Evolutionary conservation across 64 coral and sea anemone species (phyloP).

Genomic region (Anthopleura sola): DNA sequence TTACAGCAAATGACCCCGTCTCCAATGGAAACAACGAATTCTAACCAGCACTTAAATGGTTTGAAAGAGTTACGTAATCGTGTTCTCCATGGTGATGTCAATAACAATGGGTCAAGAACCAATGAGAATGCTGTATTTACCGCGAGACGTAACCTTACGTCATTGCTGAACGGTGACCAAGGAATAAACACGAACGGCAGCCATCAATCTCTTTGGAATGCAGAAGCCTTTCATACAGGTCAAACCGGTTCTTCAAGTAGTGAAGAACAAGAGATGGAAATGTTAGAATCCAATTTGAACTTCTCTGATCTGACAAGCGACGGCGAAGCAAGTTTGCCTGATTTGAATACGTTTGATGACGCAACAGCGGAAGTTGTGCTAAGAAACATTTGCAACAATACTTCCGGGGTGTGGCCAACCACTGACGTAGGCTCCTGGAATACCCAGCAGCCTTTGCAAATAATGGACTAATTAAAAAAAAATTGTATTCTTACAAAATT

Average conservation of each 20-base stretch:
- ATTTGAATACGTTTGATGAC: constrained; percentile 80
- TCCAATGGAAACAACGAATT: constrained; percentile 50
- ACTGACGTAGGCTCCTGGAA: constrained; percentile 43
- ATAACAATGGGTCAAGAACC: constrained; percentile 91
- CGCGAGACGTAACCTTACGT: constrained; percentile 76
- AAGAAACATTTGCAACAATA: constrained; percentile 96
- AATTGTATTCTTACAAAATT: neutral
- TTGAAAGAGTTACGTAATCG: constrained; percentile 94
- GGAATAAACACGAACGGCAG: constrained; percentile 32
- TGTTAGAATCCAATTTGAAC: constrained; percentile 79
- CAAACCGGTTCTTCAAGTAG: constrained; percentile 25
- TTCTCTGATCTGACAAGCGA: constrained; percentile 85
- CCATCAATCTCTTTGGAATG: constrained; percentile 1
- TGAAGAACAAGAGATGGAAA: constrained; percentile 90
- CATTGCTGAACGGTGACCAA: constrained; percentile 78
- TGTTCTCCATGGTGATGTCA: constrained; percentile 91
- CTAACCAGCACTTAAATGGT: constrained; percentile 74
- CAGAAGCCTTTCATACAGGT: constrained; percentile 21
- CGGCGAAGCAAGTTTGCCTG: constrained; percentile 66
- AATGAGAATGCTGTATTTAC: constrained; percentile 71
- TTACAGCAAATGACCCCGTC: constrained; percentile 75
- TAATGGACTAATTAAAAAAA: constrained; percentile 53
- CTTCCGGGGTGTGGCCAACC: constrained; percentile 88
- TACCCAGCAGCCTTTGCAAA: constrained; percentile 63
- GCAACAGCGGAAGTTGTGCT: constrained; percentile 79